These are phyloP conservation scores for Orthonevra nobilis DNA, from an alignment of 2,888 invertebrate genomes.

Conservation along the genomic window DNA sequence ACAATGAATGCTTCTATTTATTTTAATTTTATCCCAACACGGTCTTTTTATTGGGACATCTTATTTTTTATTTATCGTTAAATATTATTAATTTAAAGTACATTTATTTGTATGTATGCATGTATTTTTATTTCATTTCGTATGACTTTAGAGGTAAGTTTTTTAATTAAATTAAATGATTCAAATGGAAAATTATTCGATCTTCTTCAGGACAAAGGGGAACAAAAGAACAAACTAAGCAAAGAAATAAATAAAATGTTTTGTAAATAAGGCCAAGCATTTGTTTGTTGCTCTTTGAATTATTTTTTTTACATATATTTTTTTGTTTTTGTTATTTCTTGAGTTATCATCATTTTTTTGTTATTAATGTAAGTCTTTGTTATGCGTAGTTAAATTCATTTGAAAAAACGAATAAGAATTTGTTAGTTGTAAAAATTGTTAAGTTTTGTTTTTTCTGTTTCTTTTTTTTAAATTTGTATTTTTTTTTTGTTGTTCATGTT, in stretches of 20 bases:
- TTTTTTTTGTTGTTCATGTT: slow-evolving; percentile 16
- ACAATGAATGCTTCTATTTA: slow-evolving; percentile 1
- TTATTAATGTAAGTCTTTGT: slow-evolving; percentile 53
- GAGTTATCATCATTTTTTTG: slow-evolving; percentile 29
- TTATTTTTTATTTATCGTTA: slow-evolving; percentile 10
- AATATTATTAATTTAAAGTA: slow-evolving; percentile 22
- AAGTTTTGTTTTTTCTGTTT: slow-evolving; percentile 2
- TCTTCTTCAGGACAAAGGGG: slow-evolving; percentile 63
- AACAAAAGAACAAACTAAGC: slow-evolving; percentile 6
- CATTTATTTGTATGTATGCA: slow-evolving; percentile 31
- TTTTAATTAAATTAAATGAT: not conserved
- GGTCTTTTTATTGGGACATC: slow-evolving; percentile 13
- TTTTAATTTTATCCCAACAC: slow-evolving; percentile 56
- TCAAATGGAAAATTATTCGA: slow-evolving; percentile 34
- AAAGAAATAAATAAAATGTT: not conserved
- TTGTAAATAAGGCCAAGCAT: slow-evolving; percentile 69
- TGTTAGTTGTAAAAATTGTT: slow-evolving; percentile 60
- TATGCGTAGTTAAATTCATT: slow-evolving; percentile 30
- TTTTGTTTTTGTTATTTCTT: slow-evolving; percentile 32
- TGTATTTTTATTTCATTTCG: slow-evolving; percentile 3
- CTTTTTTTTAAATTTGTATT: slow-evolving; percentile 61
- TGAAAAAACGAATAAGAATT: slow-evolving; percentile 42
- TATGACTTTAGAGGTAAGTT: slow-evolving; percentile 5
- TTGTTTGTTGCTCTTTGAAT: slow-evolving; percentile 26
- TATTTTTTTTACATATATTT: slow-evolving; percentile 21